phyloP scores from a whole-genome alignment of 2,797 vertebrate species.

The Lindbergichthys nudifrons region DNA sequence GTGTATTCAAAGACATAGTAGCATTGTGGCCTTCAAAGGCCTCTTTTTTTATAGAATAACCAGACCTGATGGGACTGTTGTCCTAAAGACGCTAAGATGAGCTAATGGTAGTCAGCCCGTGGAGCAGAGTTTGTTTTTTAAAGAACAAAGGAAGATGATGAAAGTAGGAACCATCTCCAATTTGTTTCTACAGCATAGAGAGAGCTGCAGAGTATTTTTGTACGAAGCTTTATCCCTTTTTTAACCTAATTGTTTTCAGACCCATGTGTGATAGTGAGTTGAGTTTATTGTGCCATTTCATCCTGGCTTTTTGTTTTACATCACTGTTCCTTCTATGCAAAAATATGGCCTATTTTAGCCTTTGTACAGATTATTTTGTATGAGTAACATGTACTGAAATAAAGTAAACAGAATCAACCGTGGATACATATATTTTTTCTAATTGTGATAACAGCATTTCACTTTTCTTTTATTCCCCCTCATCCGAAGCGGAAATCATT shows the following conservation, averaged over 20 bases:
- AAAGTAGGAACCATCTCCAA: conserved; percentile 61
- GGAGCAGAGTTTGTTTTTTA: conserved; percentile 4
- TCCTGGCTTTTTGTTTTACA: conserved; percentile 77
- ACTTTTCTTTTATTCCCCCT: conserved; percentile 2
- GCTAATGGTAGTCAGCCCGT: conserved; percentile 46
- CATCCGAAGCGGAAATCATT: conserved; percentile 41
- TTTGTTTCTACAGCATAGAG: conserved; percentile 62
- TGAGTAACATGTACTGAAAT: conserved; percentile 87
- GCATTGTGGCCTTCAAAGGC: conserved; percentile 36
- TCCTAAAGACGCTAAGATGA: conserved; percentile 51
- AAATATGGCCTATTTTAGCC: conserved; percentile 84
- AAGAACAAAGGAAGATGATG: conserved; percentile 67
- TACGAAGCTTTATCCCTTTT: conserved; percentile 63
- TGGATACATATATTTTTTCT: conserved; percentile 49
- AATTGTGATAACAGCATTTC: conserved; percentile 43
- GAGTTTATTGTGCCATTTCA: conserved; percentile 84
- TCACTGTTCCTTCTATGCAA: conserved; percentile 89
- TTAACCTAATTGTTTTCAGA: conserved; percentile 59
- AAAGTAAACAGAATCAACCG: conserved; percentile 81
- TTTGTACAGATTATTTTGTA: conserved; percentile 90
- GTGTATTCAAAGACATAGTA: conserved; percentile 34
- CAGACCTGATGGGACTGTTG: conserved; percentile 52
- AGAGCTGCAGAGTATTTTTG: conserved; percentile 76
- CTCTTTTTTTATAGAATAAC: conserved; percentile 29
- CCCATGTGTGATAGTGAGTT: conserved; percentile 73